phyloP scores from a whole-genome alignment of 2,113 vertebrate species.

The Scatophagus argus region DNA sequence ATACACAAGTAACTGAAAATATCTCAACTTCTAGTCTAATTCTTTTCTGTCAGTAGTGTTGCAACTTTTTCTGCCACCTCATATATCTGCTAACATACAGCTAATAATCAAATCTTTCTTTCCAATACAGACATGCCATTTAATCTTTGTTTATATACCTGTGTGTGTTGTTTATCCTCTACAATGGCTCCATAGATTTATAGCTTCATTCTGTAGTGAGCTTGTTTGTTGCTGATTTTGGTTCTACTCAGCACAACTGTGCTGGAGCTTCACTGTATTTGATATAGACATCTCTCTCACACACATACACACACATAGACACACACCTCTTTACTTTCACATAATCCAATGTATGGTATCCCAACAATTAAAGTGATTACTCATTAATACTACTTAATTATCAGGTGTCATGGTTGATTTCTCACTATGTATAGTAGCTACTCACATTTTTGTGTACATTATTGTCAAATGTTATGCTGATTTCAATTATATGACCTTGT shows the following conservation, averaged over 20 bases:
- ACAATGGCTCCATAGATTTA: neutral
- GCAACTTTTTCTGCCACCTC: neutral
- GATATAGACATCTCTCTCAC: neutral
- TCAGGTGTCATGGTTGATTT: too few relatives aligned
- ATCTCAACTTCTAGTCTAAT: neutral
- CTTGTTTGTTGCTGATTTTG: slow-evolving; percentile 15
- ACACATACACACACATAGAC: neutral
- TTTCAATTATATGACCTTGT: neutral
- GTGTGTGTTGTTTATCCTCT: slow-evolving; percentile 13
- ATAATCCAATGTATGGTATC: slow-evolving; percentile 39
- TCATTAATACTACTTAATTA: too few relatives aligned
- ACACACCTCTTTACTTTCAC: neutral
- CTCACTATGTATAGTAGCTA: too few relatives aligned
- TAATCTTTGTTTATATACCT: neutral
- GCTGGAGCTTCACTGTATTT: slow-evolving; percentile 4
- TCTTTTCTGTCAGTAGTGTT: neutral
- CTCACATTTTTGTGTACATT: too few relatives aligned
- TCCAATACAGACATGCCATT: neutral
- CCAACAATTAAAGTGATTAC: too few relatives aligned
- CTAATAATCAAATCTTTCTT: neutral
- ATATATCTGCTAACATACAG: slow-evolving; percentile 4
- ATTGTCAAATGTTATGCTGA: too few relatives aligned
- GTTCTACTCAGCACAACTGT: slow-evolving; percentile 10
- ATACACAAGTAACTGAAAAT: slow-evolving; percentile 25
- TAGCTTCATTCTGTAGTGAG: neutral